A percentile compares a stretch with the other conserved stretches of the same genome.
Conservation (phyloP, 2,113 vertebrate species). For the Apus apus region DNA sequence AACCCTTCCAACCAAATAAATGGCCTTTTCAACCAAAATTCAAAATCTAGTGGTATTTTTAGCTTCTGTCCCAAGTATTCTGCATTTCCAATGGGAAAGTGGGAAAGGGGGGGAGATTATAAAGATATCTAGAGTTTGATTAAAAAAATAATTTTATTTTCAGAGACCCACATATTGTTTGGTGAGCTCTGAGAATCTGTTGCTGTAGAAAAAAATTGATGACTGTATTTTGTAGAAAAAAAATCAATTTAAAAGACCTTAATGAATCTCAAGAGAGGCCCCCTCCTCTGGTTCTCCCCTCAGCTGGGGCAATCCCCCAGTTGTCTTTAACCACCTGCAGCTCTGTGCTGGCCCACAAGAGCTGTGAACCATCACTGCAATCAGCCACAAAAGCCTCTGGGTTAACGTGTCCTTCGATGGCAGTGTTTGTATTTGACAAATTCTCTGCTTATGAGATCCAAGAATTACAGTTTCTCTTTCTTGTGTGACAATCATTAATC, state of each 20-base stretch:
- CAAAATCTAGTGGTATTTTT: background rate
- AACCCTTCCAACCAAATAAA: background rate
- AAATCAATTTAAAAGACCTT: background rate
- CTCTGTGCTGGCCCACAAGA: background rate
- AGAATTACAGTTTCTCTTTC: rapidly evolving
- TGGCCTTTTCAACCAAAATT: background rate
- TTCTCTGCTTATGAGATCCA: background rate
- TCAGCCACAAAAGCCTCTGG: background rate
- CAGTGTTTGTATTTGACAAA: background rate
- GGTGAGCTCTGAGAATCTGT: background rate
- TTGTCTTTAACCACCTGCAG: background rate
- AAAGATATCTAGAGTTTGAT: background rate
- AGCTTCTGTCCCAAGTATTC: background rate
- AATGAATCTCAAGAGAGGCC: background rate
- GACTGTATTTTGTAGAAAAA: background rate
- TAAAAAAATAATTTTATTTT: background rate
- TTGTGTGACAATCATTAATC: background rate
- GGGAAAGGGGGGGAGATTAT: background rate
- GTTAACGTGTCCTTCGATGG: rapidly evolving
- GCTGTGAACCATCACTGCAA: background rate
- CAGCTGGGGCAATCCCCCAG: background rate
- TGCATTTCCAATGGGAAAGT: background rate
- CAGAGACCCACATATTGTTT: background rate
- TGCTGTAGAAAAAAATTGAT: background rate
- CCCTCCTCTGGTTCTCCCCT: background rate